phyloP scores from a whole-genome alignment of 2,888 invertebrate genomes.

The Amphimallon solstitiale region DNA sequence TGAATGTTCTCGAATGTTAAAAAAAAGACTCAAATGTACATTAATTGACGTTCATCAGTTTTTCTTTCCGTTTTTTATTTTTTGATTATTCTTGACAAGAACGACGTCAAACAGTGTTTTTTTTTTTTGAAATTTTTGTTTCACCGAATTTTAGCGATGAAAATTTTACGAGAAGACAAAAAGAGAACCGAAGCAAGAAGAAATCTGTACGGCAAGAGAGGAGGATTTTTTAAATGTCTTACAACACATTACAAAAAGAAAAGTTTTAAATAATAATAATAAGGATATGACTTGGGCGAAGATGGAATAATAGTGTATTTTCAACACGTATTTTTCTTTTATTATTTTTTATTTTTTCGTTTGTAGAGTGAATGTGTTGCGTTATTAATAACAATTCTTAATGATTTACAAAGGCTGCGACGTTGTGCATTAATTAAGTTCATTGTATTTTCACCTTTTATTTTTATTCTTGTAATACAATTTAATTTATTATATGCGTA shows the following conservation, averaged over 20 bases:
- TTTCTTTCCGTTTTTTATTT: slow-evolving; percentile 16
- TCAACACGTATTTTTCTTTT: neutral
- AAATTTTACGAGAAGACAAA: slow-evolving; percentile 16
- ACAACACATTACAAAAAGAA: slow-evolving; percentile 1
- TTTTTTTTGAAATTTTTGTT: slow-evolving; percentile 6
- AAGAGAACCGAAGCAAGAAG: slow-evolving; percentile 15
- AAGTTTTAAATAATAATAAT: slow-evolving; percentile 28
- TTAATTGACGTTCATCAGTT: slow-evolving; percentile 20
- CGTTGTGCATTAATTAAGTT: slow-evolving; percentile 25
- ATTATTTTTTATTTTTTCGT: neutral
- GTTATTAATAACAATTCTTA: neutral
- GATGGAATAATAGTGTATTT: slow-evolving; percentile 11
- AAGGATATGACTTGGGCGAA: slow-evolving; percentile 25
- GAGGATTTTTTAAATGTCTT: neutral
- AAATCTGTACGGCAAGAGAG: slow-evolving; percentile 1
- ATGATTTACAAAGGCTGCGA: slow-evolving; percentile 7
- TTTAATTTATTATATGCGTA: slow-evolving; percentile 25
- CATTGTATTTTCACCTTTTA: slow-evolving; percentile 4
- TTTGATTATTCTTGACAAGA: neutral
- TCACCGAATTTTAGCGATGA: slow-evolving; percentile 24
- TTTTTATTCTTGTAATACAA: slow-evolving; percentile 14
- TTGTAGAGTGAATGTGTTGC: slow-evolving; percentile 8
- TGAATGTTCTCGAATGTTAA: slow-evolving; percentile 58
- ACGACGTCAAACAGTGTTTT: slow-evolving; percentile 38
- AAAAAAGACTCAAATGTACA: slow-evolving; percentile 27